Conservation (phyloP, 2,797 vertebrate species). For the Austrolebias charrua region DNA sequence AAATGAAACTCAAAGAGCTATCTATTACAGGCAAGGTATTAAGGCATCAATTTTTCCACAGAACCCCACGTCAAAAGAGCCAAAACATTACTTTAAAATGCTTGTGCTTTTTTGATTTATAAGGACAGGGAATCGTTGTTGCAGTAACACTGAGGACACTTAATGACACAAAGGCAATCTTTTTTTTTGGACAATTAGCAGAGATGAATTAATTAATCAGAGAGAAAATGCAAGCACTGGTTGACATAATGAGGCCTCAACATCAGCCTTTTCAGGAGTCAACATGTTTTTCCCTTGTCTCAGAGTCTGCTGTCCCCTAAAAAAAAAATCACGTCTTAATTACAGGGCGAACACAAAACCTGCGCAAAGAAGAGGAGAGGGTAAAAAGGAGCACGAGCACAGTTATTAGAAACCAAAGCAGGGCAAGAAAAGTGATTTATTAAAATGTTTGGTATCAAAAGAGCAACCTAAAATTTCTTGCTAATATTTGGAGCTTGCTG, state of each 20-base stretch:
- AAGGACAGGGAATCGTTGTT: conserved; percentile 39
- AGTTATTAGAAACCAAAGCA: conserved; percentile 33
- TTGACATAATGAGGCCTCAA: conserved; percentile 44
- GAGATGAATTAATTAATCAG: conserved; percentile 11
- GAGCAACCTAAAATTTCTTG: conserved; percentile 35
- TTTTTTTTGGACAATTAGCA: conserved; percentile 56
- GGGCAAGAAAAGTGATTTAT: background rate
- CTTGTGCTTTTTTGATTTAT: background rate
- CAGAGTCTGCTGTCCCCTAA: conserved; percentile 52
- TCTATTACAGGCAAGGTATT: no score
- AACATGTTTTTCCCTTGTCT: conserved; percentile 46
- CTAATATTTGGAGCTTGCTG: conserved; percentile 61
- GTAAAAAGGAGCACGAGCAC: conserved; percentile 16
- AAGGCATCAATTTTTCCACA: no score
- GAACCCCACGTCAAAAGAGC: no score
- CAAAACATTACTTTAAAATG: background rate
- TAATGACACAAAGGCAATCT: conserved; percentile 46
- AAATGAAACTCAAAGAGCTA: no score
- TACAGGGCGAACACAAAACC: conserved; percentile 51
- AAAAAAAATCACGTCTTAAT: conserved; percentile 54
- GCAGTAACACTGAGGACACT: conserved; percentile 29
- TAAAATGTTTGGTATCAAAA: conserved; percentile 31
- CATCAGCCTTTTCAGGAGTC: conserved; percentile 53
- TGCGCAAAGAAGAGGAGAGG: conserved; percentile 47
- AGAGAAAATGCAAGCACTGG: conserved; percentile 36